A percentile compares a stretch with the other conserved stretches of the same genome.
phyloP scores from a whole-genome alignment of 2,797 vertebrate species.

The Poecile montanus region DNA sequence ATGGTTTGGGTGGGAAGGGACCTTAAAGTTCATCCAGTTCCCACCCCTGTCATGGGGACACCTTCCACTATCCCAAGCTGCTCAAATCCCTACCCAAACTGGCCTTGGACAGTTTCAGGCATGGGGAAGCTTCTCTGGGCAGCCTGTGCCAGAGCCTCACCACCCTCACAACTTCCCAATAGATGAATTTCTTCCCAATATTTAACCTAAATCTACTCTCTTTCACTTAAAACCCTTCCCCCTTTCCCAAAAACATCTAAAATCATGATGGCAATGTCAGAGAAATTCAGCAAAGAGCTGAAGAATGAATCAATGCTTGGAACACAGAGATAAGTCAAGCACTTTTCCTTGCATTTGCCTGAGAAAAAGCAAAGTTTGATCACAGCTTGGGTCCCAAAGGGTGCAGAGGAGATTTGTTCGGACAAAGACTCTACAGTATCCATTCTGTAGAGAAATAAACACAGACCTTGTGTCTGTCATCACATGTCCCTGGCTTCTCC shows the following conservation, averaged over 20 bases:
- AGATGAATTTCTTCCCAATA: neutral
- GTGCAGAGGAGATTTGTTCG: neutral
- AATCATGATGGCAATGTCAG: neutral
- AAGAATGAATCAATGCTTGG: neutral
- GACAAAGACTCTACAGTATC: neutral
- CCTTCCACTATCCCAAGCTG: neutral
- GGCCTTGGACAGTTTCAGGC: neutral
- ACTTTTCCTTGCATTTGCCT: neutral
- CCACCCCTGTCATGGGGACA: neutral
- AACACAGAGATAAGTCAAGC: neutral
- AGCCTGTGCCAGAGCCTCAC: rapidly evolving
- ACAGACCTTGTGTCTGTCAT: neutral
- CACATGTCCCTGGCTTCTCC: neutral
- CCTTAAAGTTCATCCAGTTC: too few relatives aligned
- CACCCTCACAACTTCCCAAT: neutral
- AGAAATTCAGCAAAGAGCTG: neutral
- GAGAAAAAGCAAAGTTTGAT: neutral
- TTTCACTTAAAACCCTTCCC: neutral
- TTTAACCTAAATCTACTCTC: neutral
- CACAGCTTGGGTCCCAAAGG: neutral
- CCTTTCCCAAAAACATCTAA: neutral
- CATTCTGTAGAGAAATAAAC: neutral
- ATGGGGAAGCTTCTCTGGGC: neutral
- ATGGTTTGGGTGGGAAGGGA: neutral
- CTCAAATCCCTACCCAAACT: rapidly evolving